Base-by-base conservation (phyloP, 1,140 invertebrate genomes). In the Copidosoma floridanum region DNA sequence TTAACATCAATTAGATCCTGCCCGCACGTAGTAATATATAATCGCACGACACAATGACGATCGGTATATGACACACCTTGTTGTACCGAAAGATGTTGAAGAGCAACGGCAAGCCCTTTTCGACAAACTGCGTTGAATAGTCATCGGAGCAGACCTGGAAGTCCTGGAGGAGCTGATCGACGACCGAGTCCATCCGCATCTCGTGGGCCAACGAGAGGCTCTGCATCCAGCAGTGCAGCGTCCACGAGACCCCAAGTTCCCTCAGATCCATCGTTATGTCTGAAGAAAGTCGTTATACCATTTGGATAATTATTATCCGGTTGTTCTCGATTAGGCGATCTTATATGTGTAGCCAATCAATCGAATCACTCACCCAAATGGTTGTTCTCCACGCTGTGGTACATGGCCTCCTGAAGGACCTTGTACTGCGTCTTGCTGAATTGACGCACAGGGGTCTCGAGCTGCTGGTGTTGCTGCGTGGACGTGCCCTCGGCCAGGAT, bases 81-180 rank as follows among this genome's bases (percentile, higher is more conserved):
- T 89, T 93, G 68, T 92, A 91, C 68, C 91, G 82, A 75, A 96
- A 92, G 67, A 95, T 94, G 67, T 91, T 92, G 72, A 95, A 94
- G 41, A 95, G 82, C 68, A 95, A 81, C 8, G 93, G 92, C 32
- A 95, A 81, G 74, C 92, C 94, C 73, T 95, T 92, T 72, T 93
- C 91, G 10, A 93, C 90, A 71, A 95, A 94, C 70, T 93, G 91
- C 11, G 88, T 85, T 46, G 90, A 92, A 77, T 92, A 93, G 75
- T 86, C 93, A 82, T 85, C 93, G 73, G 71, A 89, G 75, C 89
- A 90, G 37, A 93, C 91, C 82, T 92, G 90, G 70, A 95, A 96
- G 74, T 95, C 93, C 75, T 94, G 91, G 26, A 96, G 76, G 20
- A 96, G 80, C 73, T 94, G 91, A 75, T 95, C 92, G 21, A 95